phyloP scores from a whole-genome alignment of 2,113 vertebrate genomes.

The Crotophaga sulcirostris region DNA sequence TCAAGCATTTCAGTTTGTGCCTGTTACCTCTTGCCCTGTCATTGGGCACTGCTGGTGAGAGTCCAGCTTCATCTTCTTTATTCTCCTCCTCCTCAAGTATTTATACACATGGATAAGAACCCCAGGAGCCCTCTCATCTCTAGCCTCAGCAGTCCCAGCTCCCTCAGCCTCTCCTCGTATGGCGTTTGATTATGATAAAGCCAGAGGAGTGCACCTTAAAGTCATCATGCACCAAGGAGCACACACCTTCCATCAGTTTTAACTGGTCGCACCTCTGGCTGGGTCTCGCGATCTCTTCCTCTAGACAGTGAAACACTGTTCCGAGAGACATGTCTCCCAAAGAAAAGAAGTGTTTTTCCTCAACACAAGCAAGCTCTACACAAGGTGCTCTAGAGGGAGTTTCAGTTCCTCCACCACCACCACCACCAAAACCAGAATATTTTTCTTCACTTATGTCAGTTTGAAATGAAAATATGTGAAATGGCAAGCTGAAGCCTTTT shows the following conservation, averaged over 20 bases:
- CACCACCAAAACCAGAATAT: neutral
- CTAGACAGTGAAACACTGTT: neutral
- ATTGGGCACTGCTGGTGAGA: neutral
- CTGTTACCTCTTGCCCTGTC: neutral
- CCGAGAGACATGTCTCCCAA: neutral
- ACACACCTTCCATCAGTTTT: neutral
- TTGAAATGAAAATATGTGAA: neutral
- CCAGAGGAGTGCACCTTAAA: neutral
- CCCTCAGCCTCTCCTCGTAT: too few species aligned
- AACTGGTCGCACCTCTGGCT: neutral
- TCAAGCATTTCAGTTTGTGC: neutral
- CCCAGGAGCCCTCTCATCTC: neutral
- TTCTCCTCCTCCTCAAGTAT: rapidly evolving
- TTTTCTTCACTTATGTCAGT: neutral
- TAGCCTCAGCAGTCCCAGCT: neutral
- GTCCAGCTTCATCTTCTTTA: neutral
- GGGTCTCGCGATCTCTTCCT: neutral
- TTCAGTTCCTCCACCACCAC: neutral
- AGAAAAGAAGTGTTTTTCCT: neutral
- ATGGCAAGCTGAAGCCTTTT: neutral
- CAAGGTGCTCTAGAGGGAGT: neutral
- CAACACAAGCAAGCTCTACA: neutral
- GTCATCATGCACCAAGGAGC: neutral
- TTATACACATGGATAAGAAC: neutral
- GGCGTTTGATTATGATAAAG: neutral